These are phyloP conservation scores for Isurus oxyrinchus DNA, from an alignment of 2,113 vertebrate genomes.

Conservation along the genomic window DNA sequence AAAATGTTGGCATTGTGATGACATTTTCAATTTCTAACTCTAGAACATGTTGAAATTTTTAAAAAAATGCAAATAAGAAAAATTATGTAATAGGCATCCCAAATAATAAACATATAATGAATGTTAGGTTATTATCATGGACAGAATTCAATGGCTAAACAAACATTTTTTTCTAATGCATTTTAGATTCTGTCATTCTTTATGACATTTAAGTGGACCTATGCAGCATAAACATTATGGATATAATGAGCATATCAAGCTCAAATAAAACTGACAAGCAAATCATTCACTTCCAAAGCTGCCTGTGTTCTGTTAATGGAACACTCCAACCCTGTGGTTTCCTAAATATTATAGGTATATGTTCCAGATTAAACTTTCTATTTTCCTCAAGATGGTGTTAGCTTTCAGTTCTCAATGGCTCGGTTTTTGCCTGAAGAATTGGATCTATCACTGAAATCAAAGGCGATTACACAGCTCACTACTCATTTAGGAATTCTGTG, in stretches of 20 bases:
- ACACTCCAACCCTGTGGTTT: conserved; percentile 67
- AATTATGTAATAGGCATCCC: not conserved
- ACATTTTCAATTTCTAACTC: not conserved
- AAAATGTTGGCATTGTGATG: not conserved
- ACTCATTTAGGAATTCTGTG: conserved; percentile 89
- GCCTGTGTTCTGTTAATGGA: conserved; percentile 77
- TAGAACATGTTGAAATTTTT: not conserved
- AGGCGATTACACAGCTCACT: conserved; percentile 74
- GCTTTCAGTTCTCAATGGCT: conserved; percentile 66
- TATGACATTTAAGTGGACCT: conserved; percentile 58
- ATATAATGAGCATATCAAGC: conserved; percentile 67
- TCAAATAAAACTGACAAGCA: conserved; percentile 60
- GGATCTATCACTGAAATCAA: conserved; percentile 79
- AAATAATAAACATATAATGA: conserved; percentile 22
- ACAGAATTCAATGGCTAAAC: not conserved
- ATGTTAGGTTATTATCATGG: not conserved
- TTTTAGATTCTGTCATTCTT: conserved; percentile 57
- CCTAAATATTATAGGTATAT: conserved; percentile 76
- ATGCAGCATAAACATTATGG: conserved; percentile 57
- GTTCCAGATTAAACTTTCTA: conserved; percentile 67
- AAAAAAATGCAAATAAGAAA: not conserved
- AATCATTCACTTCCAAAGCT: conserved; percentile 70
- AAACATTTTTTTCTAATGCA: conserved; percentile 41
- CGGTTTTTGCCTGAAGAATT: conserved; percentile 69
- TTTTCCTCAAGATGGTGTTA: conserved; percentile 61